Evolutionary conservation across 2,113 vertebrate genomes (phyloP).

Genomic region (Rhipidura dahli): DNA sequence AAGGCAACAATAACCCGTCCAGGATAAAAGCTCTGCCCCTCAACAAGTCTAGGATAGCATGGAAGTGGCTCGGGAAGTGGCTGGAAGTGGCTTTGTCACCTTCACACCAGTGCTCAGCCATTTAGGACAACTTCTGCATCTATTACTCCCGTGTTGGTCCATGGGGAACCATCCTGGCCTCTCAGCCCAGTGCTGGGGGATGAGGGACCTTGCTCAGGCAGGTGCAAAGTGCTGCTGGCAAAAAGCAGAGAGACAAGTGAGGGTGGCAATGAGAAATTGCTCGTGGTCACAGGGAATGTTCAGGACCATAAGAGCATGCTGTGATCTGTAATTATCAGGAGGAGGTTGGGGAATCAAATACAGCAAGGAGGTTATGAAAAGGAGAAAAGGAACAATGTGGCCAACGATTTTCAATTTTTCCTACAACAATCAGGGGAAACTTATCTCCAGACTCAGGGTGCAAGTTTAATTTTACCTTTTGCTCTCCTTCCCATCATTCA

Average conservation of each 20-base stretch:
- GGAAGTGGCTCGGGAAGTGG: not conserved
- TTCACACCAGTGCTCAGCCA: not conserved
- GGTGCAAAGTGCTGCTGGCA: not conserved
- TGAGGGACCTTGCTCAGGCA: not conserved
- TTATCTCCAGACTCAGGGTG: not conserved
- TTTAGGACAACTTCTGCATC: not conserved
- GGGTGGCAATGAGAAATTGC: not conserved
- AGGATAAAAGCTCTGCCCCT: not conserved
- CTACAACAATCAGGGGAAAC: constrained; percentile 6
- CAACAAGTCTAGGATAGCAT: not conserved
- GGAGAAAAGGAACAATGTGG: not conserved
- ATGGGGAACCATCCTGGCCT: not conserved
- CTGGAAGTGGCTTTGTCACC: not conserved
- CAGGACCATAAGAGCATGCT: not conserved
- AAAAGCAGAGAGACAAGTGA: not conserved
- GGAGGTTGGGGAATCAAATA: not conserved
- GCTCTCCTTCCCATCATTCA: not conserved
- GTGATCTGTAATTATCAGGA: not conserved
- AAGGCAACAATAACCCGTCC: not conserved
- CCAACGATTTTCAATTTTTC: not conserved
- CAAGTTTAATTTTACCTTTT: constrained; percentile 1
- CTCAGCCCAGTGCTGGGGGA: not conserved
- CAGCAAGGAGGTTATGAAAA: not conserved
- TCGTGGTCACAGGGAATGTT: not conserved
- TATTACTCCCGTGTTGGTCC: fast-evolving